Base-by-base conservation (phyloP, 1,140 invertebrate genomes). In the Drosophila varians region DNA sequence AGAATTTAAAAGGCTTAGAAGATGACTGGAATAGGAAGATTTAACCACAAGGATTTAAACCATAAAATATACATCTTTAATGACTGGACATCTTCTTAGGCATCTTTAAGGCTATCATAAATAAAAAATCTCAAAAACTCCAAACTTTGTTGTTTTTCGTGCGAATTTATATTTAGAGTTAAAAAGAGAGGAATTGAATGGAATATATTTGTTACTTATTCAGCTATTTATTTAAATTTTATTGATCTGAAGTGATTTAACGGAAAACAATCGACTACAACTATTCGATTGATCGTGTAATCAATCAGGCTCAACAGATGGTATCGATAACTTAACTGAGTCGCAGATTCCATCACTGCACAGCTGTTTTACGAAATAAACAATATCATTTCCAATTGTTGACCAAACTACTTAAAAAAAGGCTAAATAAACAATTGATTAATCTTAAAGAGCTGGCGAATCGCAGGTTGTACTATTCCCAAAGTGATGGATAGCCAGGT, bases 401-500 rank as follows among this genome's bases (percentile, higher is more conserved):
- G 38, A 66, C 58, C 51, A 65, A 66, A 43, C 0, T 60, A 43
- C 25, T 34, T 26, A 0, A 25, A 43, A 57, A 21, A 14, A 61
- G 58, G 12, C 26, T 45, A 66, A 66, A 2, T 56, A 83, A 84
- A 79, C 75, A 86, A 56, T 53, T 75, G 38, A 31, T 5, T 11
- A 11, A 64, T 53, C 56, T 14, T 57, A 40, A 12, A 65, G 61
- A 62, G 60, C 75, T 79, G 80, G 64, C 40, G 54, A 80, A 87
- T 61, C 60, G 36, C 40, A 45, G 52, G 51, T 57, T 42, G 48
- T 54, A 47, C 38, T 25, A 45, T 61, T 65, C 53, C 49, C 60
- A 26, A 70, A 87, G 80, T 87, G 52, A 86, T 86, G 80, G 80
- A 86, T 45, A 86, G 80, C 48, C 80, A 86, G 60, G 80, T 86